Base-by-base conservation (phyloP, 2,888 invertebrate genomes). In the Sinotaia quadrata region DNA sequence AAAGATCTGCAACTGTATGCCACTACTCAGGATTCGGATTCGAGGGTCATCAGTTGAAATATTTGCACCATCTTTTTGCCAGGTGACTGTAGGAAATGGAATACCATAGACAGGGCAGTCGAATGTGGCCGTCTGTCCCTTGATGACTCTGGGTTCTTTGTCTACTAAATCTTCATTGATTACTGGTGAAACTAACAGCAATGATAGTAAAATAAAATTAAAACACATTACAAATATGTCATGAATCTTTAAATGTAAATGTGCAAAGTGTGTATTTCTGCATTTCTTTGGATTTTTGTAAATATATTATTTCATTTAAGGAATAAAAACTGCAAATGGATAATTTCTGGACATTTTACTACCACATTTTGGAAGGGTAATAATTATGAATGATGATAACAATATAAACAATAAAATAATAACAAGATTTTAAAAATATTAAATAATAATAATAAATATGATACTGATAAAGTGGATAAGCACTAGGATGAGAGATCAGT, bases 101-200 rank as follows among this genome's bases (percentile, higher is more conserved):
- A 84, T 78, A 34, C 89, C 89, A 27, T 83, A 81, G 4, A 86
- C 87, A 37, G 88, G 88, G 75, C 89, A 90, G 41, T 84, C 81
- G 34, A 90, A 77, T 24, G 83, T 83, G 18, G 88, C 78, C 3
- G 85, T 82, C 44, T 83, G 84, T 58, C 81, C 80, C 57, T 78
- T 77, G 41, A 81, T 73, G 4, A 88, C 88, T 41, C 83, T 83
- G 1, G 87, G 86, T 15, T 80, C 74, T 2, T 71, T 67, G n/a
- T 87, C 84, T 24, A 83, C 75, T 56, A 81, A 75, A 4, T 76
- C 66, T 10, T 74, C 73, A 67, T 89, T 88, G 68, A 89, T 89
- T 15, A 79, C 72, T 3, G 89, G 88, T 24, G 87, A 86, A 7
- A 88, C 89, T 88, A 66, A 4, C n/a, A 47, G 49, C 21, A 49